A percentile compares a stretch with the other conserved stretches of the same genome.
These are phyloP conservation scores for Struthidea cinerea DNA, from an alignment of 2,113 vertebrate genomes.

Conservation along the genomic window DNA sequence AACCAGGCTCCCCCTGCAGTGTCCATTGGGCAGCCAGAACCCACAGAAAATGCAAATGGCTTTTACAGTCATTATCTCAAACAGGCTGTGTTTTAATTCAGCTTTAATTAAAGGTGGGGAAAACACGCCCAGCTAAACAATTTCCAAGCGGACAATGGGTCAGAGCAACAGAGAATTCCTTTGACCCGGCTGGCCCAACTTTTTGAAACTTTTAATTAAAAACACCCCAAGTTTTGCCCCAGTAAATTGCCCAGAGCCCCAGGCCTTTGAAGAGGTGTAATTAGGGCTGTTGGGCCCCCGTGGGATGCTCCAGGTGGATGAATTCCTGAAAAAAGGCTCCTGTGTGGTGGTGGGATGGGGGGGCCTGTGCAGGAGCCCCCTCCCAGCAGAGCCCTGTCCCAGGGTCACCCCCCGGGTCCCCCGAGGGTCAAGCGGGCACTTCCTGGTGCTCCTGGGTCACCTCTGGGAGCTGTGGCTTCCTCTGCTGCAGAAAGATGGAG, in stretches of 20 bases:
- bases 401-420: background rate
- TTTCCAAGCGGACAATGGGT: background rate
- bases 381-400: background rate
- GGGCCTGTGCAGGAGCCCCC: background rate
- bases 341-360: too few relatives aligned
- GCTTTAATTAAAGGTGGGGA: background rate
- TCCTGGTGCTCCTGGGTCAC: background rate
- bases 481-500: background rate
- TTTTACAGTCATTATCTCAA: background rate
- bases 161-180: background rate
- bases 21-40: background rate
- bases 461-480: background rate
- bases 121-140: background rate
- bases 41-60: background rate
- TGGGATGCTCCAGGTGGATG: background rate
- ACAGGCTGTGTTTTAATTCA: background rate
- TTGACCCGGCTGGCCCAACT: constrained; percentile 3
- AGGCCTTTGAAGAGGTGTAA: constrained; percentile 38
- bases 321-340: background rate
- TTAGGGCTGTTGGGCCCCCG: background rate
- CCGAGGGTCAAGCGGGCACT: accelerated
- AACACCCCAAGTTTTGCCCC: background rate
- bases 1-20: background rate
- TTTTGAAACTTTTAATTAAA: constrained; percentile 55
- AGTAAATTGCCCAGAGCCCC: background rate